Evolutionary conservation across 30 jellyfish, hydroid and myxozoan species (phyloP).

Genomic region (Aurelia sp.): DNA sequence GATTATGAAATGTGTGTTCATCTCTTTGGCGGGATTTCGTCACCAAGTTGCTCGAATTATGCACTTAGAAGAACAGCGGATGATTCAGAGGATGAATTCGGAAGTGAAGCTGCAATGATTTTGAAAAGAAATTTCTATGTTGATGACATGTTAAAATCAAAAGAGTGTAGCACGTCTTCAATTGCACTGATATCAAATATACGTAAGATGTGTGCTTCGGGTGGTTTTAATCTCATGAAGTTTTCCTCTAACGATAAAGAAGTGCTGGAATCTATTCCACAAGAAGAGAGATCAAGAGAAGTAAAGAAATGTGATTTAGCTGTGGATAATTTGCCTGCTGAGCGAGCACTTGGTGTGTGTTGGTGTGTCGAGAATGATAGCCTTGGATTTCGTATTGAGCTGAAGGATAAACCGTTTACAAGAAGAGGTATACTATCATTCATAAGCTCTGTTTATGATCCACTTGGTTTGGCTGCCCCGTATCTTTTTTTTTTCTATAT

Average conservation of each 20-base stretch:
- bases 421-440: too few relatives aligned
- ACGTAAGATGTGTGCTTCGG: slow-evolving; percentile 46
- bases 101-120: slow-evolving; percentile 21
- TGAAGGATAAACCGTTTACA: too few relatives aligned
- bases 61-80: slow-evolving; percentile 36
- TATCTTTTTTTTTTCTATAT: too few relatives aligned
- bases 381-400: too few relatives aligned
- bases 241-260: slow-evolving; percentile 9
- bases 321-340: too few relatives aligned
- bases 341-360: too few relatives aligned
- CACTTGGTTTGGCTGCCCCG: slow-evolving; percentile 67
- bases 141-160: slow-evolving; percentile 66
- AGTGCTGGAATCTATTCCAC: too few relatives aligned
- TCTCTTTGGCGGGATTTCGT: slow-evolving; percentile 52
- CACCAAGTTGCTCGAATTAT: slow-evolving; percentile 45
- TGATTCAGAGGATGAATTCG: slow-evolving; percentile 30
- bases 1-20: slow-evolving; percentile 73
- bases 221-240: slow-evolving; percentile 39
- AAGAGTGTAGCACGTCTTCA: slow-evolving; percentile 42
- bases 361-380: too few relatives aligned
- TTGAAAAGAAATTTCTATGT: slow-evolving; percentile 55
- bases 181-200: slow-evolving; percentile 13
- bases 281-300: too few relatives aligned
- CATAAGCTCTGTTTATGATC: too few relatives aligned
- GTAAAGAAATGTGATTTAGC: too few relatives aligned